Conservation (phyloP, 2,113 vertebrate species). For the Elachura formosa region DNA sequence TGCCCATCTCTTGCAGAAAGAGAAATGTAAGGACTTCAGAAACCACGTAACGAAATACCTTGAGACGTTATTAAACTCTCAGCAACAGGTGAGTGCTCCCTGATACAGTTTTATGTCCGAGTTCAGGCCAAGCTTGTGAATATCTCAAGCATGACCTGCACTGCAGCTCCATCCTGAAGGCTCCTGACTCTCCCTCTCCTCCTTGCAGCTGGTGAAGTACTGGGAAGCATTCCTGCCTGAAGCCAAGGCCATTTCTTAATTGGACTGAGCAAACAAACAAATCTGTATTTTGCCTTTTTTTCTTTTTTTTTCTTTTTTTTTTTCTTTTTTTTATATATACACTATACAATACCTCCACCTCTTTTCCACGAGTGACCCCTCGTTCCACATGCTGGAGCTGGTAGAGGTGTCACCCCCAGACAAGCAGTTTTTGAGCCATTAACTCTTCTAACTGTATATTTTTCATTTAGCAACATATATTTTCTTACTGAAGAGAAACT, state of each 20-base stretch:
- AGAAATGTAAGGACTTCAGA: constrained; percentile 92
- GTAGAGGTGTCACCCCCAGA: constrained; percentile 35
- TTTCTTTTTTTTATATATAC: constrained; percentile 66
- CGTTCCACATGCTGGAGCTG: constrained; percentile 5
- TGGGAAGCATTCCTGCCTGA: constrained; percentile 98
- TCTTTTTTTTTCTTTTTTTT: neutral
- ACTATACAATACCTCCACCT: constrained; percentile 83
- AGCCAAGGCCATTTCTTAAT: constrained; percentile 96
- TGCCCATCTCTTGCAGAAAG: constrained; percentile 75
- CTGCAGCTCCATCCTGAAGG: neutral
- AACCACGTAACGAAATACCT: constrained; percentile 88
- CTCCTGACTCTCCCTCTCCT: neutral
- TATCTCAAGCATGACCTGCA: neutral
- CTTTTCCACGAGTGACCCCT: constrained; percentile 64
- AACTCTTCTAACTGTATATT: constrained; percentile 81
- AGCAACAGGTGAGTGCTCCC: constrained; percentile 86
- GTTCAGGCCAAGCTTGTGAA: neutral
- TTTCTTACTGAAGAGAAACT: constrained; percentile 87
- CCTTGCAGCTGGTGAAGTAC: constrained; percentile 89
- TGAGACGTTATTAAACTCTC: constrained; percentile 84
- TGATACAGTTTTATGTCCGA: neutral
- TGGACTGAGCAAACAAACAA: constrained; percentile 10
- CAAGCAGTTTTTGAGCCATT: constrained; percentile 36
- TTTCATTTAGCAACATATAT: constrained; percentile 88
- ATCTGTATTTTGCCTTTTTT: constrained; percentile 74